A percentile compares a stretch with the other conserved stretches of the same genome.
phyloP scores from a whole-genome alignment of 2,113 vertebrate species.

The Artemisiospiza belli region DNA sequence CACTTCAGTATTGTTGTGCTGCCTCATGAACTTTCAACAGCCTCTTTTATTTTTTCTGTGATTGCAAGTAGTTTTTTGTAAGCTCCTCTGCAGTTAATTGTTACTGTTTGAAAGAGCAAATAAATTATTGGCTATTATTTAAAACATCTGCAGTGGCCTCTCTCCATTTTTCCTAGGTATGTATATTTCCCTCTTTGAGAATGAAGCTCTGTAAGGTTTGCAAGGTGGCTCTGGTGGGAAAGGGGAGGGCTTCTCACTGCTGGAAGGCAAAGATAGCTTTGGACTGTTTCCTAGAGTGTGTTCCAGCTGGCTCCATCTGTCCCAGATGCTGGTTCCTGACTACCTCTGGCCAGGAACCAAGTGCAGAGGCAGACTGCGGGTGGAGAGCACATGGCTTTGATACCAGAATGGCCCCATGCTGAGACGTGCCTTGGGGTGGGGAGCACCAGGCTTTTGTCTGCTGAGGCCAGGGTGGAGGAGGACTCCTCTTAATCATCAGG shows the following conservation, averaged over 20 bases:
- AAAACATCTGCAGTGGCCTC: conserved; percentile 26
- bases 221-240: conserved; percentile 38
- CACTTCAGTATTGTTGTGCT: neutral
- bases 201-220: neutral
- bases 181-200: neutral
- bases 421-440: conserved; percentile 66
- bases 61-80: neutral
- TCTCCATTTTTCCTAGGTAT: conserved; percentile 16
- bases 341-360: conserved; percentile 52
- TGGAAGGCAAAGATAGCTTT: conserved; percentile 47
- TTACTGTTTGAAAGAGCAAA: conserved; percentile 25
- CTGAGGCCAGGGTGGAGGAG: conserved; percentile 19
- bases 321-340: conserved; percentile 56
- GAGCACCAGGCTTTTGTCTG: conserved; percentile 63
- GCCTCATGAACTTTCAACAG: conserved; percentile 25
- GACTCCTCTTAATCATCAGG: conserved; percentile 57
- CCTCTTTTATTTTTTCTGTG: neutral
- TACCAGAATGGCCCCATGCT: conserved; percentile 64
- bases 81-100: conserved; percentile 18
- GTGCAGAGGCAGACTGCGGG: conserved; percentile 49
- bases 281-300: conserved; percentile 31
- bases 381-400: conserved; percentile 59
- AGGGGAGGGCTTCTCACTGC: neutral
- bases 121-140: conserved; percentile 36
- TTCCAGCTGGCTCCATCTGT: conserved; percentile 50